Conservation (phyloP, 2,797 vertebrate species). For the Salarias fasciatus region DNA sequence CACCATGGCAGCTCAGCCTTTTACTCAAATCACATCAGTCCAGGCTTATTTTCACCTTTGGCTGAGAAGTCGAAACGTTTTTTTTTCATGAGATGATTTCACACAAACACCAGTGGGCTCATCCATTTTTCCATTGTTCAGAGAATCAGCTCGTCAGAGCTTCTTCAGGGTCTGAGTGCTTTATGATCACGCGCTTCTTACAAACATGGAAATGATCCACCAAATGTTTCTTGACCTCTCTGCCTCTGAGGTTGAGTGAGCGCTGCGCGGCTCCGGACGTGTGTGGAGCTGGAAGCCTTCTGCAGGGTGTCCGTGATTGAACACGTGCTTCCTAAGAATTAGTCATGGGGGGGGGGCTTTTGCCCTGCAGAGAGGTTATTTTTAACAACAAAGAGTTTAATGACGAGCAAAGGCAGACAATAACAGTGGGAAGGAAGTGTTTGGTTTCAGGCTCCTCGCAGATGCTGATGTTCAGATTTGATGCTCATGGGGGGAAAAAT, state of each 20-base stretch:
- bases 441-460: constrained; percentile 33
- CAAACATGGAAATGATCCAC: constrained; percentile 64
- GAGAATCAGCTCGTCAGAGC: constrained; percentile 15
- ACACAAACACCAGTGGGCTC: constrained; percentile 4
- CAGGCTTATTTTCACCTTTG: constrained; percentile 34
- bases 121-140: constrained; percentile 20
- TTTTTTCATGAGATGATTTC: constrained; percentile 12
- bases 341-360: constrained; percentile 58
- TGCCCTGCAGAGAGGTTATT: constrained; percentile 68
- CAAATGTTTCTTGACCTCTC: constrained; percentile 71
- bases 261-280: constrained; percentile 42
- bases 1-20: constrained; percentile 67
- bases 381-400: constrained; percentile 74
- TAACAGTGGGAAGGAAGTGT: constrained; percentile 75
- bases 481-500: no score
- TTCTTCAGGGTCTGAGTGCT: not conserved
- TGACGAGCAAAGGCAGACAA: constrained; percentile 46
- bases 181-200: constrained; percentile 14
- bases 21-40: constrained; percentile 59
- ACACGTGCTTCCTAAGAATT: constrained; percentile 73
- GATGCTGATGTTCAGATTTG: constrained; percentile 17
- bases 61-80: constrained; percentile 37
- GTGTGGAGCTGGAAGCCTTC: constrained; percentile 46
- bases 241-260: constrained; percentile 38
- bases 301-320: constrained; percentile 44